Base-by-base conservation (phyloP, 2,888 invertebrate species). In the Chrysolina americana region DNA sequence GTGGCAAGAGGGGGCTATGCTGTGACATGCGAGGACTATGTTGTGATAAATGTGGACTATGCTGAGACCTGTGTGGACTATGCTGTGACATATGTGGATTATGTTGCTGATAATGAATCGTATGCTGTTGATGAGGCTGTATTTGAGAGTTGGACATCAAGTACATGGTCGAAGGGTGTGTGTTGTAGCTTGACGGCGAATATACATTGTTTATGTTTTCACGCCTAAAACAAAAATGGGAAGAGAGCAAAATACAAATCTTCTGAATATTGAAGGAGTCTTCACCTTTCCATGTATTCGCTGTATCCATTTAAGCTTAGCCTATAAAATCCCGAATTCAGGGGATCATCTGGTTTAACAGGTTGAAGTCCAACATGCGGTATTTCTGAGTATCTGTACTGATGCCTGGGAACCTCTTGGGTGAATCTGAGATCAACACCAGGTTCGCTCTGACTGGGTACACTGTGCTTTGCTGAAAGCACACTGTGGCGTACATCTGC, bases 281-380 rank as follows among this genome's bases (percentile, higher is more conserved):
- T 44, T 47, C 81, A 86, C 86, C 87, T 84, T 76, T 87, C 87
- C 80, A 86, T 84, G 74, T 87, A 87, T 66, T 83, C 83, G 72
- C 83, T 85, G 75, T 86, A 87, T 11, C 86, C 87, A 79, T 86
- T 86, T 65, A 87, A 74, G 73, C 86, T 87, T 17, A 88, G 79
- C 70, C 85, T 81, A 75, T 86, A 87, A 74, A 87, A 81, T 28
- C 84, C 84, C 4, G 85, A 80, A 41, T 84, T 80, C 75, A 87
- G 75, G 69, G 78, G 65, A 68, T 87, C 87, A 74, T 89, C 89
- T 41, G 83, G 81, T 72, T 82, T 80, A 19, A 79, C 68, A 70
- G 80, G 80, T 44, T 77, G 75, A 69, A 82, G 80, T 11, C 82
- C 82, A 41, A 79, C 75, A 70, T 83, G 83, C 10, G 79, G 48